phyloP scores from a whole-genome alignment of 2,797 vertebrate genomes.

The Sparus aurata region DNA sequence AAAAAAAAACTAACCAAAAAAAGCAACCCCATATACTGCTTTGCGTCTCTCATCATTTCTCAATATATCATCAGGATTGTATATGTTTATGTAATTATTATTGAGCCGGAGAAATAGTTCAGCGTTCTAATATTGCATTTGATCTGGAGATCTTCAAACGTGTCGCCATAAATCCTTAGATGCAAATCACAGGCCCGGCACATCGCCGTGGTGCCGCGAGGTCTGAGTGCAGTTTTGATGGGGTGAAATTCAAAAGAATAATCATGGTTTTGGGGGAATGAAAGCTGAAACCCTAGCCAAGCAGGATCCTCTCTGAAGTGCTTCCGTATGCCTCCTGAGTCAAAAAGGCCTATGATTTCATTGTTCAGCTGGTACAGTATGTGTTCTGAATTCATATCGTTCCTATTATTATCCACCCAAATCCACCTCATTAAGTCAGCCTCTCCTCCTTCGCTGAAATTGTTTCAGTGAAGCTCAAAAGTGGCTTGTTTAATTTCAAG shows the following conservation, averaged over 20 bases:
- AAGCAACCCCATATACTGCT: conserved; percentile 49
- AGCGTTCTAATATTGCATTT: conserved; percentile 66
- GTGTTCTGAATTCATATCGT: conserved; percentile 71
- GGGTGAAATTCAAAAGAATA: conserved; percentile 85
- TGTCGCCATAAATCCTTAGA: conserved; percentile 76
- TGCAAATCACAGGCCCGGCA: conserved; percentile 79
- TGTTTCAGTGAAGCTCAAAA: conserved; percentile 68
- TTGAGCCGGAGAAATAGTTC: conserved; percentile 45
- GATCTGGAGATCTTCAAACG: conserved; percentile 75
- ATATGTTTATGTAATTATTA: conserved; percentile 61
- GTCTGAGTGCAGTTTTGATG: conserved; percentile 83
- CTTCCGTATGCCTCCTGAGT: conserved; percentile 80
- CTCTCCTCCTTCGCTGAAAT: conserved; percentile 54
- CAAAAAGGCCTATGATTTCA: conserved; percentile 66
- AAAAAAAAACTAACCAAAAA: not conserved
- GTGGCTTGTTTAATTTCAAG: conserved; percentile 71
- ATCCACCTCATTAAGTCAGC: conserved; percentile 72
- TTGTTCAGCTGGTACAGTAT: conserved; percentile 60
- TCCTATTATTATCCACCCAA: conserved; percentile 73
- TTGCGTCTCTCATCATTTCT: conserved; percentile 62
- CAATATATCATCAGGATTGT: conserved; percentile 59
- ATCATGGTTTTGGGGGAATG: conserved; percentile 80
- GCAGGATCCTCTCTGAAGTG: conserved; percentile 79
- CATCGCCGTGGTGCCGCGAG: conserved; percentile 81
- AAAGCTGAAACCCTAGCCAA: conserved; percentile 79